A percentile compares a stretch with the other conserved stretches of the same genome.
Evolutionary conservation across 2,113 vertebrate species (phyloP).

Genomic region (Anser cygnoides): DNA sequence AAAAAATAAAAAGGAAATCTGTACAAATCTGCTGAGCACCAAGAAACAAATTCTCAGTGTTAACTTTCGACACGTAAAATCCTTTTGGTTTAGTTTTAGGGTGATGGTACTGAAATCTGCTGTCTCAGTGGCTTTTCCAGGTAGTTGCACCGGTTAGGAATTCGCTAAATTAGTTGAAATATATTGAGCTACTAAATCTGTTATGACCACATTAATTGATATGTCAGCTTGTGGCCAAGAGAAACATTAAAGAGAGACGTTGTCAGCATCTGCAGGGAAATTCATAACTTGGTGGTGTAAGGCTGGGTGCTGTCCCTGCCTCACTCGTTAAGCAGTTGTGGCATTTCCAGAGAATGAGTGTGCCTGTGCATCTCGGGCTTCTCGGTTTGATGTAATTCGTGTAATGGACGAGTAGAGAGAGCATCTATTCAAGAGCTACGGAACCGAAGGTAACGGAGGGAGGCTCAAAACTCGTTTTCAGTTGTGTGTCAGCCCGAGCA

Average conservation of each 20-base stretch:
- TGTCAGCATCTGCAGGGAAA: conserved; percentile 65
- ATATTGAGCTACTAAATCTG: conserved; percentile 51
- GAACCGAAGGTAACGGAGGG: not conserved
- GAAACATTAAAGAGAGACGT: conserved; percentile 45
- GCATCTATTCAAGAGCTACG: conserved; percentile 37
- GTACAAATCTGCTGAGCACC: not conserved
- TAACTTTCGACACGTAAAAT: not conserved
- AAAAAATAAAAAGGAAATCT: not conserved
- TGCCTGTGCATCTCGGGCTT: conserved; percentile 25
- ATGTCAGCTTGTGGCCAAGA: conserved; percentile 43
- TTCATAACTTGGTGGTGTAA: conserved; percentile 44
- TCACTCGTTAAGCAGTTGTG: conserved; percentile 35
- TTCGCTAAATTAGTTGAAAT: conserved; percentile 52
- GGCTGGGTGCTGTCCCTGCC: conserved; percentile 70
- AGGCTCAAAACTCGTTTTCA: not conserved
- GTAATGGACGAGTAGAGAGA: conserved; percentile 58
- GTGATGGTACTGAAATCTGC: not conserved
- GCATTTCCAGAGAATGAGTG: conserved; percentile 75
- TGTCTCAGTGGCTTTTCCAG: conserved; percentile 35
- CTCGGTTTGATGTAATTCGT: conserved; percentile 57
- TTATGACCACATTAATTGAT: conserved; percentile 66
- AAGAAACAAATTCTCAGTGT: not conserved
- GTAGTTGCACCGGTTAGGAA: conserved; percentile 23
- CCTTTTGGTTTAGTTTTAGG: not conserved
- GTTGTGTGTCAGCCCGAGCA: not conserved